Evolutionary conservation across 2,888 invertebrate species (phyloP), one percentile per base, ranked within the genome.

Genomic region (Pristionchus mayeri): DNA sequence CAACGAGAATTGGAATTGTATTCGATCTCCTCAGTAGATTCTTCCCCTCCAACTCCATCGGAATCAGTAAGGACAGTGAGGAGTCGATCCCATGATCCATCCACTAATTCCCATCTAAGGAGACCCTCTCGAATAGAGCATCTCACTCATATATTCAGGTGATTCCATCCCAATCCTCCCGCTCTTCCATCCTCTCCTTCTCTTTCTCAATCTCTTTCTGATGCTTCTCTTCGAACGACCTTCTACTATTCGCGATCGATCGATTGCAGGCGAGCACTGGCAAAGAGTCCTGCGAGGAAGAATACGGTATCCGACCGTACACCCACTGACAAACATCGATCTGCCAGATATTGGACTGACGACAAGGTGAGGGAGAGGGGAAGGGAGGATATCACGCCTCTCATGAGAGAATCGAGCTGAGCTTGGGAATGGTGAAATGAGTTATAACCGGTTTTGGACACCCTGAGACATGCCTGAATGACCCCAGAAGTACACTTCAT

Each of bases 201-300:
- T 27, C 63, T 67, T 30, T 67, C n/a, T n/a, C n/a, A 21, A 7
- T 67, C 30, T 67, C 67, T 30, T 16, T 16, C 27, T 6, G 18
- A 3, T 27, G 37, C 16, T 63, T 16, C 24, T 30, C 24, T 7
- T 63, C 63, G 27, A 21, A 4, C 27, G 16, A 16, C 16, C 9
- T 63, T 30, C 9, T 60, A 21, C 16, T n/a, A 13, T 60, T 1
- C 16, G 1, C 9, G 30, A 63, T 34, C 16, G 60, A 75, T 78
- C 60, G 40, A n/a, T 44, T 40, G 86, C 87, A 92, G 92, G 87
- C 92, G 91, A 87, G 92, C 92, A 9, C 86, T 92, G 60, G 91
- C 92, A 16, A 92, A 92, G 84, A 91, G 91, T 44, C 92, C 92
- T 21, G 91, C 92, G 11, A 91, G 91, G n/a, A 88, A 91, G 57